A percentile compares a stretch with the other conserved stretches of the same genome.
phyloP scores from a whole-genome alignment of 2,888 invertebrate species.

The Microctonus aethiopoides region DNA sequence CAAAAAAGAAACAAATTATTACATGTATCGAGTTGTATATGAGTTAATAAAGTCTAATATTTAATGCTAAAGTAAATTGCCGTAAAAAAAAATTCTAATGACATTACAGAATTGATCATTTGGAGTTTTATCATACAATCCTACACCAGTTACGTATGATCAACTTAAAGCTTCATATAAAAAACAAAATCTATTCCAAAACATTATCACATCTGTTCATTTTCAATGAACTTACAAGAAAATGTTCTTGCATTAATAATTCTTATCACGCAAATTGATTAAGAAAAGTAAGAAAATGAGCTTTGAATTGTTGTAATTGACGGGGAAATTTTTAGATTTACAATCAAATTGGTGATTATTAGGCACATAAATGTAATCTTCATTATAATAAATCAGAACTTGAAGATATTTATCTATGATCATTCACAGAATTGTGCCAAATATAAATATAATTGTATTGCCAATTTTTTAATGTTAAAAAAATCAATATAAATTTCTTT shows the following conservation, averaged over 20 bases:
- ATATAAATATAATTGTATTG: not conserved
- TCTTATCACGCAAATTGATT: too few relatives aligned
- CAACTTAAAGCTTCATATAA: constrained; percentile 41
- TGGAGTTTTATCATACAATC: constrained; percentile 24
- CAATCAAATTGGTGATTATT: not conserved
- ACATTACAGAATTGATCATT: constrained; percentile 23
- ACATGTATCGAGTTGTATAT: constrained; percentile 11
- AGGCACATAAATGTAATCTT: not conserved
- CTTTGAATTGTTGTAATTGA: constrained; percentile 8
- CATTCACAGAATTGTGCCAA: not conserved
- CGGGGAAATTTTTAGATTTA: not conserved
- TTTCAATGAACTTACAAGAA: constrained; percentile 42
- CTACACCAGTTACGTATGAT: constrained; percentile 29
- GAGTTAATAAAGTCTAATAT: constrained; percentile 10
- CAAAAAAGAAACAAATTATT: constrained; percentile 8
- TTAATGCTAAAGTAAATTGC: not conserved
- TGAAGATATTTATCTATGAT: not conserved
- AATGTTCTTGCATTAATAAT: constrained; percentile 36
- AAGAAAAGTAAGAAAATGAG: not conserved
- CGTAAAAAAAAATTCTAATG: constrained; percentile 4
- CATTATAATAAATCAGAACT: not conserved
- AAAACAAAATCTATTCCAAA: constrained; percentile 41
- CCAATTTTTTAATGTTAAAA: not conserved
- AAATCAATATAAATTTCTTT: not conserved
- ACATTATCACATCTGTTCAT: constrained; percentile 47